Base-by-base conservation (phyloP, 2,888 invertebrate genomes). In the Euproctis similis region DNA sequence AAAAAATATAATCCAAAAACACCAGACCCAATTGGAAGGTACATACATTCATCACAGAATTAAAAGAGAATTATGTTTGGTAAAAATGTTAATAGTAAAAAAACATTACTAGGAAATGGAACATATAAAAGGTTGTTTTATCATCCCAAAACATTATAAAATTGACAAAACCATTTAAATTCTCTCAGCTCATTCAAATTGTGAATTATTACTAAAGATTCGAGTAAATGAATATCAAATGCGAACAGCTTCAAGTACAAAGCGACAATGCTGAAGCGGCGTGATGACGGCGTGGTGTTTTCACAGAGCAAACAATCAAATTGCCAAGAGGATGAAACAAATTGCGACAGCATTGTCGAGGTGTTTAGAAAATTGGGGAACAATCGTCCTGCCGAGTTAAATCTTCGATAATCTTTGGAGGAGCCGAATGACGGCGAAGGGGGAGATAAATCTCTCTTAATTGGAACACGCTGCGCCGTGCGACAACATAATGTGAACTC, bases 321-420 rank as follows among this genome's bases (percentile, higher is more conserved):
- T 68, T 70, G 58, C 61, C 59, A 59, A 69, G 66, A 68, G 65
- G 69, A 72, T 63, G 59, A 60, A 75, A 81, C 76, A 77, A 81
- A 80, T 77, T 76, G 73, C 64, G 59, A 54, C 50, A 65, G 67
- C 69, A 75, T 75, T 74, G 75, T 77, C 58, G 53, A 72, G 68
- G 73, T 76, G 78, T 77, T 78, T 77, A 72, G 74, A 75, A 77
- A 77, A 77, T 80, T 74, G 72, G 70, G 69, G 72, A 68, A 77
- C 77, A 80, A 78, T 75, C 71, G 70, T 71, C 68, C 65, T 68
- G 64, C 61, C 64, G 65, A 71, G 69, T 75, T 72, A 73, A 77
- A 72, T 71, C 72, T 74, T 65, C 71, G 73, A 77, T 76, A 76
- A 76, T 70, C 72, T 74, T 67, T 61, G 57, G 60, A 67, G 68